A percentile compares a stretch with the other conserved stretches of the same genome.
Evolutionary conservation across 1,140 invertebrate species (phyloP).

Genomic region (Drosophila repletoides): DNA sequence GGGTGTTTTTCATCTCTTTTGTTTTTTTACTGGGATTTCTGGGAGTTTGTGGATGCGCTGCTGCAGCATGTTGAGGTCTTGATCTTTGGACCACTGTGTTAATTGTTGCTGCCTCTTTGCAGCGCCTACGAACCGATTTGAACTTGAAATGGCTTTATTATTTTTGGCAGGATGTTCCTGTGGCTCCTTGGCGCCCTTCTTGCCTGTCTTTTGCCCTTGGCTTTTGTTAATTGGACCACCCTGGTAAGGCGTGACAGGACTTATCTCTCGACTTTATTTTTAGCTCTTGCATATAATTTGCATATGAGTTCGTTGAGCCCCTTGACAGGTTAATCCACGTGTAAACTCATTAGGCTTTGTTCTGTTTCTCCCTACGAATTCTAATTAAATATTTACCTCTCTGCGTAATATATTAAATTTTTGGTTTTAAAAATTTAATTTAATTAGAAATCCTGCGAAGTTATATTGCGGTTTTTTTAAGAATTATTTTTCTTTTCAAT

Average conservation of each 20-base stretch:
- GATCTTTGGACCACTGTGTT: conserved; percentile 78
- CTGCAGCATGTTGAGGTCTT: conserved; percentile 61
- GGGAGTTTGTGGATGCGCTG: conserved; percentile 23
- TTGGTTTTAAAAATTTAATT: no score
- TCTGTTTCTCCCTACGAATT: neutral
- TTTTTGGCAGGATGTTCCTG: conserved; percentile 47
- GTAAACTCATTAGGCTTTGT: conserved; percentile 55
- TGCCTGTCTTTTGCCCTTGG: conserved; percentile 17
- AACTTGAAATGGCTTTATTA: conserved; percentile 79
- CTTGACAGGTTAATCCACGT: conserved; percentile 65
- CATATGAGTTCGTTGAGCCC: conserved; percentile 30
- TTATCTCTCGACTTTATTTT: conserved; percentile 54
- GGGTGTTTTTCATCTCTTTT: no score
- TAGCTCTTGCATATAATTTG: conserved; percentile 47
- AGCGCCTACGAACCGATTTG: conserved; percentile 61
- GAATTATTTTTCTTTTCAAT: no score
- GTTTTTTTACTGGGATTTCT: conserved; percentile 42
- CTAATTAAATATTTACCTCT: conserved; percentile 4
- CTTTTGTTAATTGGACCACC: conserved; percentile 73
- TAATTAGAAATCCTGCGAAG: no score
- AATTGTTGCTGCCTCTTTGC: conserved; percentile 53
- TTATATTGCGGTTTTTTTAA: no score
- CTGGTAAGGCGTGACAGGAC: conserved; percentile 44
- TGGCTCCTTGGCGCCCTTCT: conserved; percentile 38
- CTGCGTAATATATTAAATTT: neutral